Percentiles rank a stretch among this genome's conserved stretches.
Evolutionary conservation across 2,888 invertebrate genomes (phyloP).

Genomic region (Pollenia angustigena): DNA sequence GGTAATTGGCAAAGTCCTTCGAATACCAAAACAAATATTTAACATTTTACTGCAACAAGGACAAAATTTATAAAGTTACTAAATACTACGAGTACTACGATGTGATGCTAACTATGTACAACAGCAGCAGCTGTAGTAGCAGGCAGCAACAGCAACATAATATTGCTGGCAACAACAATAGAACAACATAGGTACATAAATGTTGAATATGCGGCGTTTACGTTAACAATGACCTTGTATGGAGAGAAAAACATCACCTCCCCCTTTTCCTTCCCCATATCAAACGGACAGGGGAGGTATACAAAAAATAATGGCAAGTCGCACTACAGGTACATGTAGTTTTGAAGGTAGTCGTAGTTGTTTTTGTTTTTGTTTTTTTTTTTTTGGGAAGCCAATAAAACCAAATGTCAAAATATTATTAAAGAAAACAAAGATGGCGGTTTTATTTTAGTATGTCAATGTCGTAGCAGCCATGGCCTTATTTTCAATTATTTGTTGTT

Average conservation of each 20-base stretch:
- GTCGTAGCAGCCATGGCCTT: conserved; percentile 67
- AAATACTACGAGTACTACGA: background rate
- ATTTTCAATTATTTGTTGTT: conserved; percentile 55
- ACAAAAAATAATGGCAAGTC: conserved; percentile 47
- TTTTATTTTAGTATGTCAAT: conserved; percentile 69
- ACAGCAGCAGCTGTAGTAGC: background rate
- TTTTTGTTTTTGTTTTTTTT: background rate
- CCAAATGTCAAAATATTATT: conserved; percentile 57
- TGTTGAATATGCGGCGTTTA: conserved; percentile 52
- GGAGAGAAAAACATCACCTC: background rate
- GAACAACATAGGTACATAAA: conserved; percentile 34
- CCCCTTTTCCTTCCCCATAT: background rate
- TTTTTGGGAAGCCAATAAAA: conserved; percentile 71
- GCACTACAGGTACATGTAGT: conserved; percentile 14
- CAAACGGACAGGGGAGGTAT: background rate
- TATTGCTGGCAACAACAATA: conserved; percentile 30
- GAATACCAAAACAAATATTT: conserved; percentile 65
- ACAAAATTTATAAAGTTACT: conserved; percentile 52
- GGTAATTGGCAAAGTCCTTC: conserved; percentile 63
- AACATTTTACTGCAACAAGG: conserved; percentile 55
- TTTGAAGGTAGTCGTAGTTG: background rate
- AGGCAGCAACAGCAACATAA: conserved; percentile 21
- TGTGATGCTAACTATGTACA: background rate
- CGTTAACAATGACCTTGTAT: conserved; percentile 68
- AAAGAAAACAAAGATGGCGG: conserved; percentile 64